Evolutionary conservation across 2,797 vertebrate species (phyloP), one percentile per base, ranked within the genome.

Genomic region (Helicolenus hilgendorfi): DNA sequence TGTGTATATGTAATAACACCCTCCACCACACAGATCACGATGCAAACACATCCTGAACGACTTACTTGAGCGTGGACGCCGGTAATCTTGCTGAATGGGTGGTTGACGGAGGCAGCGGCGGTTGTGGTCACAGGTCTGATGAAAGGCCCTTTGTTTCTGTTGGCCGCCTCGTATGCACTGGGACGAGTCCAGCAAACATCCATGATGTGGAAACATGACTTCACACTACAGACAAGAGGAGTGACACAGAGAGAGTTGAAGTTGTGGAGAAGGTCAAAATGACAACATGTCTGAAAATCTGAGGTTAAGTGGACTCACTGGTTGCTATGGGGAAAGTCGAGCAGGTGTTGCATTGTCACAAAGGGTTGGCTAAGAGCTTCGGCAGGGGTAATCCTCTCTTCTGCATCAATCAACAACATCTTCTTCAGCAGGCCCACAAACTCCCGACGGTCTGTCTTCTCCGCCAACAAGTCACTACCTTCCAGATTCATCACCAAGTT

Each of bases 191-290:
- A 98, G 96, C 99, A 99, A 94, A 98, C 95, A 91, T 99, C 99
- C 98, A 99, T 99, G 93, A 99, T 98, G 96, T 99, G 99, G 97
- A 99, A 99, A 98, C 98, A 99, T 64, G 98, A 99, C 96, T 99
- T 99, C 65, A 99, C 98, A 92, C 99, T 99, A 64, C 14, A 65
- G 77, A 86, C 80, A 74, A 49, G 29, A 83, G 69, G 62, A 78
- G 31, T 49, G 24, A 73, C 27, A 70, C 8, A n/a, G 31, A 59
- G 41, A 45, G 26, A 65, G 49, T 59, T 79, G 4, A 75, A 45
- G 31, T 22, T n/a, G 53, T 9, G 36, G 11, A 18, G 20, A 58
- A 58, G 24, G 59, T 80, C 55, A 80, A 71, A 69, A 55, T 77
- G 22, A 70, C 22, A 36, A 70, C 7, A 53, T 31, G 53, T 72